Evolutionary conservation across 1,140 invertebrate species (phyloP).

Genomic region (Cotesia glomerata): DNA sequence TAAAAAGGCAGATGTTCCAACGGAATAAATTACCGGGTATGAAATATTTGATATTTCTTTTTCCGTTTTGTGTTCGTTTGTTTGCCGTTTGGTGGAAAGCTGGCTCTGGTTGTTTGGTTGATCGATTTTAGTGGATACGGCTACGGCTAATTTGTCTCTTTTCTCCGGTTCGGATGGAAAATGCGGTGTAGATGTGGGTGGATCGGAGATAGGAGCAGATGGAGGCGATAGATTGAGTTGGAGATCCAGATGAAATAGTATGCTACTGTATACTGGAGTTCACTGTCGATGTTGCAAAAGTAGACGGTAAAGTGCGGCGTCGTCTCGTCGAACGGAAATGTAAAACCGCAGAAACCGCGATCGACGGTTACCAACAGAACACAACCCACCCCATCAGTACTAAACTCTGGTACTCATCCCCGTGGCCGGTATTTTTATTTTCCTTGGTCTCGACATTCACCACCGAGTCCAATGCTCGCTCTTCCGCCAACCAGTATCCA

Average conservation of each 20-base stretch:
- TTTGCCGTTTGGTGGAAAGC: background rate
- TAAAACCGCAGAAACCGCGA: constrained; percentile 2
- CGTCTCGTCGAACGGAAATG: constrained; percentile 8
- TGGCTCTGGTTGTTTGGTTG: background rate
- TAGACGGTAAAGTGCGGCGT: background rate
- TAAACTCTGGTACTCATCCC: background rate
- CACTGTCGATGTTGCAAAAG: background rate
- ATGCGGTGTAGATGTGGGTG: background rate
- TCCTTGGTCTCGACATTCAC: background rate
- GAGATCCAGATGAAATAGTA: background rate
- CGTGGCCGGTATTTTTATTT: background rate
- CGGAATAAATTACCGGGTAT: background rate
- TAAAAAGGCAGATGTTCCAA: background rate
- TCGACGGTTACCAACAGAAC: background rate
- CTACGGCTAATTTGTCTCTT: background rate
- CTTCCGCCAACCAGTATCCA: background rate
- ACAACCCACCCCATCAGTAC: background rate
- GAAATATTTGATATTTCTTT: background rate
- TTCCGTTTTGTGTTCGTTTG: background rate
- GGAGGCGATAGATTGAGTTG: constrained; percentile 10
- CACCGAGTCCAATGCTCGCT: background rate
- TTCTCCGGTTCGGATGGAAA: background rate
- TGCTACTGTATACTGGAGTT: too few species aligned
- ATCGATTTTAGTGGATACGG: background rate
- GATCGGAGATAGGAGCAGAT: background rate